Conservation (phyloP, 2,888 invertebrate species). For the Malthinus flaveolus region DNA sequence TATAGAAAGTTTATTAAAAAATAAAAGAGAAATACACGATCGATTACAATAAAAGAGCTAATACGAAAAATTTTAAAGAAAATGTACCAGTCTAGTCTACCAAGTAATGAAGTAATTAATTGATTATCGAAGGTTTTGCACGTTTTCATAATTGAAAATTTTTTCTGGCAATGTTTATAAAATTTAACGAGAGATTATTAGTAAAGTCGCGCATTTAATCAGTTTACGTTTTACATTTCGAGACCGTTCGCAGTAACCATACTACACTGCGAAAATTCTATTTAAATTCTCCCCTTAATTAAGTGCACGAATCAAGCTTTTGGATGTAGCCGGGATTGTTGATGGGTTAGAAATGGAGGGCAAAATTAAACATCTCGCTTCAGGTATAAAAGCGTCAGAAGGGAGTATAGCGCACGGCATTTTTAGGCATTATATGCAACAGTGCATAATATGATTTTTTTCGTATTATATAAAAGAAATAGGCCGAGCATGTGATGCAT, state of each 20-base stretch:
- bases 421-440: background rate
- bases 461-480: constrained; percentile 21
- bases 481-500: constrained; percentile 38
- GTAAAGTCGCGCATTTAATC: background rate
- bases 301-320: background rate
- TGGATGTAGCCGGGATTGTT: background rate
- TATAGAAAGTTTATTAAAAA: too few species aligned
- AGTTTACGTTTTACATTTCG: constrained; percentile 3
- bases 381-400: background rate
- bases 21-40: too few species aligned
- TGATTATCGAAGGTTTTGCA: too few species aligned
- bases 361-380: background rate
- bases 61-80: too few species aligned
- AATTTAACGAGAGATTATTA: background rate
- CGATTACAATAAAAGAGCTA: too few species aligned
- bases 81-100: too few species aligned
- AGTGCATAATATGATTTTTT: background rate
- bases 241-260: background rate
- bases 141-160: too few species aligned
- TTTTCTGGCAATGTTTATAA: background rate
- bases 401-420: too few species aligned
- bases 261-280: background rate
- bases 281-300: constrained; percentile 6
- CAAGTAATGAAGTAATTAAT: too few species aligned
- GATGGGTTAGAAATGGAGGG: background rate